Evolutionary conservation across 2,888 invertebrate genomes (phyloP).

Genomic region (Galeruca laticollis): DNA sequence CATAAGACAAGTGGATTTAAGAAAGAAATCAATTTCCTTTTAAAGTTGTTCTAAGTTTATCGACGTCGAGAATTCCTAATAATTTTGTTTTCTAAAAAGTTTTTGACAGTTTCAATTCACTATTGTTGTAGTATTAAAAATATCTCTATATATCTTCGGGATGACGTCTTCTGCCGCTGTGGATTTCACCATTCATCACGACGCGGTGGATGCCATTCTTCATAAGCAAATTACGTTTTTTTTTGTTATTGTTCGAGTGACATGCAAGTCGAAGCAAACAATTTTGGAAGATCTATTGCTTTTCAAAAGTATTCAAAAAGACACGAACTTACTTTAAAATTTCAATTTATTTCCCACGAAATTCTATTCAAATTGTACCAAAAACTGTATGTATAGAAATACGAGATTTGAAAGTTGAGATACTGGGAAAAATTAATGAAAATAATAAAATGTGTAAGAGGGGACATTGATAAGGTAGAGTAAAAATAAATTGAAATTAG

Average conservation of each 20-base stretch:
- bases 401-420: no score
- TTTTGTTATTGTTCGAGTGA: constrained; percentile 6
- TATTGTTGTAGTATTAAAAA: constrained; percentile 36
- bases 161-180: constrained; percentile 18
- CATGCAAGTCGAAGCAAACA: constrained; percentile 13
- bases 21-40: constrained; percentile 14
- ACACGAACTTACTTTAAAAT: not conserved
- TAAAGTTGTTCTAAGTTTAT: constrained; percentile 19
- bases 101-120: constrained; percentile 35
- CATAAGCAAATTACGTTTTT: constrained; percentile 15
- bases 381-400: no score
- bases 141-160: constrained; percentile 30
- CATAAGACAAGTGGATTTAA: constrained; percentile 21
- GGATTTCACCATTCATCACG: constrained; percentile 20
- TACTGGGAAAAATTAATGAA: no score
- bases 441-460: no score
- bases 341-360: not conserved
- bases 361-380: not conserved
- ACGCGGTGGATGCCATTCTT: constrained; percentile 18
- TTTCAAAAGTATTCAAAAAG: constrained; percentile 1
- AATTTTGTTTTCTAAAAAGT: constrained; percentile 40
- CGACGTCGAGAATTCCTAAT: constrained; percentile 23
- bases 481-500: no score
- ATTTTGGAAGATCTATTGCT: constrained; percentile 9
- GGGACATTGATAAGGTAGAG: no score